A percentile compares a stretch with the other conserved stretches of the same genome.
Evolutionary conservation across 2,797 vertebrate genomes (phyloP).

Genomic region (Merluccius polli): DNA sequence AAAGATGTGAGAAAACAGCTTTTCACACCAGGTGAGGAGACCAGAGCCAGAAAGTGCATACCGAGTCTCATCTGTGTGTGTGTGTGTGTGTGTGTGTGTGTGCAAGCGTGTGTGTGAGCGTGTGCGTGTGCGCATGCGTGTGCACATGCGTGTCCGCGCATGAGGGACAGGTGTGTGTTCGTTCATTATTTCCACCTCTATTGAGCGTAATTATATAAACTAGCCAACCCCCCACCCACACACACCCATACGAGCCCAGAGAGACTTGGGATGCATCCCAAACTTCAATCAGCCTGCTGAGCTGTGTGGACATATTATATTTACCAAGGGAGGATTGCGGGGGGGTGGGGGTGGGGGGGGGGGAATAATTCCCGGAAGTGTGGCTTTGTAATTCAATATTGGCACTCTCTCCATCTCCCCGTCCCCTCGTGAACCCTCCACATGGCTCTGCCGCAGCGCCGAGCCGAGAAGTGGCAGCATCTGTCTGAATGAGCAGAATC

Average conservation of each 20-base stretch:
- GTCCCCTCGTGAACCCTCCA: too few species aligned
- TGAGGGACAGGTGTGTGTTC: neutral
- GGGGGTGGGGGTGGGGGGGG: too few species aligned
- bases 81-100: conserved; percentile 8
- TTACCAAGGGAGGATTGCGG: neutral
- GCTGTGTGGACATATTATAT: neutral
- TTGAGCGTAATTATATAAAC: neutral
- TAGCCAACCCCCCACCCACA: neutral
- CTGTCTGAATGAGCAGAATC: conserved; percentile 24
- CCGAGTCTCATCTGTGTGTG: neutral
- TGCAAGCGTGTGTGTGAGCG: conserved; percentile 21
- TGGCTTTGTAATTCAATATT: neutral
- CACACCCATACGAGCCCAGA: neutral
- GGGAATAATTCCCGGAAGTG: neutral
- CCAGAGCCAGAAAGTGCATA: conserved; percentile 22
- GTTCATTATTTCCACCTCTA: neutral
- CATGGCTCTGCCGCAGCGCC: too few species aligned
- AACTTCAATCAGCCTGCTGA: neutral
- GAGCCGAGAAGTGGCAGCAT: neutral
- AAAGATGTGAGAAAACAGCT: conserved; percentile 48
- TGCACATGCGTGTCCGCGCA: conserved; percentile 6
- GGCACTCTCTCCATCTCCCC: neutral
- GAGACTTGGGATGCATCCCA: neutral
- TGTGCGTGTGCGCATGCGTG: too few species aligned
- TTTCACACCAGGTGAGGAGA: conserved; percentile 50